phyloP scores from a whole-genome alignment of 1,140 invertebrate genomes.

The Anagrus nilaparvatae region DNA sequence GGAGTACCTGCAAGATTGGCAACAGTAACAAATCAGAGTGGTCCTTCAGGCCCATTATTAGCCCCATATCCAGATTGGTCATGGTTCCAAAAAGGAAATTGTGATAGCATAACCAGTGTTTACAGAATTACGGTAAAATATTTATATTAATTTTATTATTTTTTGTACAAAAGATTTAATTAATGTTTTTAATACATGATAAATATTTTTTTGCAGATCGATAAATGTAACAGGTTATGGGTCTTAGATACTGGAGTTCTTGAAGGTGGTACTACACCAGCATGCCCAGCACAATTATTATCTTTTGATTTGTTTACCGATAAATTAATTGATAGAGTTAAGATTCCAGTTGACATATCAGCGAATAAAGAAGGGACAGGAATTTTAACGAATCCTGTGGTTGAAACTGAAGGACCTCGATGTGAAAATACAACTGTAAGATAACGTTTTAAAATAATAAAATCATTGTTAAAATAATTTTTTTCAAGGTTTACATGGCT shows the following conservation, averaged over 20 bases:
- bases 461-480: background rate
- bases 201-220: background rate
- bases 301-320: background rate
- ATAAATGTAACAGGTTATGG: slow-evolving; percentile 2
- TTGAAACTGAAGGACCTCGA: background rate
- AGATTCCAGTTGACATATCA: background rate
- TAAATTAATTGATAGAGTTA: background rate
- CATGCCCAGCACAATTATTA: background rate
- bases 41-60: background rate
- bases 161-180: background rate
- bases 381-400: background rate
- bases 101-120: slow-evolving; percentile 1
- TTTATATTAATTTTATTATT: background rate
- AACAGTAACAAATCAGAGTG: background rate
- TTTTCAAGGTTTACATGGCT: background rate
- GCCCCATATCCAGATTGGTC: slow-evolving; percentile 3
- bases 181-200: background rate
- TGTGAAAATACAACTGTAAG: slow-evolving; percentile 6
- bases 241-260: background rate
- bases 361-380: background rate
- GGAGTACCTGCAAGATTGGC: background rate
- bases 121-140: slow-evolving; percentile 10
- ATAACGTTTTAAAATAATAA: background rate
- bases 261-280: background rate
- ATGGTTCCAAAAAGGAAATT: background rate